phyloP scores from a whole-genome alignment of 2,888 invertebrate species.

The Cryptocephalus moraei region DNA sequence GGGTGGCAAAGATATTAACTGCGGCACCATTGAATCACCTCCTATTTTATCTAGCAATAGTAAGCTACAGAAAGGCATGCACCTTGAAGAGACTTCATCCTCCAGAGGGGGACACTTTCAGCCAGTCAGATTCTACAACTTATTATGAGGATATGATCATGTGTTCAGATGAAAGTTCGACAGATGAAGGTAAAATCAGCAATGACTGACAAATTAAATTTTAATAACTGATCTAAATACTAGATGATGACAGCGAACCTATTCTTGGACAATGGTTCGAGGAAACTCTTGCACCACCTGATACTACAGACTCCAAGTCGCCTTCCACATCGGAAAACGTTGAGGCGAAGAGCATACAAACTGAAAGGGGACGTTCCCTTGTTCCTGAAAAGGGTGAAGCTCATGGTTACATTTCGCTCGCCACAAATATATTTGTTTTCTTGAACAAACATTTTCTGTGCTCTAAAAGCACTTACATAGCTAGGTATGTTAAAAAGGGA shows the following conservation, averaged over 20 bases:
- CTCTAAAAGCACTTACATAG: conserved; percentile 57
- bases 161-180: conserved; percentile 83
- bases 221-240: conserved; percentile 2
- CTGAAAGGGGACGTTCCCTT: conserved; percentile 42
- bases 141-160: conserved; percentile 91
- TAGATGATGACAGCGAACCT: conserved; percentile 71
- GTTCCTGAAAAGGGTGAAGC: conserved; percentile 73
- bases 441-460: conserved; percentile 73
- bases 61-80: conserved; percentile 85
- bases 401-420: conserved; percentile 73
- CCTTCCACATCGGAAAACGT: conserved; percentile 43
- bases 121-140: conserved; percentile 87
- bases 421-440: conserved; percentile 78
- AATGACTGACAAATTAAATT: background rate
- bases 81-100: conserved; percentile 74
- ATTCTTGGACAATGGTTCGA: conserved; percentile 91
- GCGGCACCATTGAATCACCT: conserved; percentile 70
- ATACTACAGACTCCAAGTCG: conserved; percentile 49
- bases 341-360: conserved; percentile 40
- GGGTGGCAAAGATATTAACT: conserved; percentile 59
- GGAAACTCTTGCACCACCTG: conserved; percentile 78
- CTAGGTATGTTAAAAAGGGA: conserved; percentile 56
- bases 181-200: conserved; percentile 61
- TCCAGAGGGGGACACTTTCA: conserved; percentile 74
- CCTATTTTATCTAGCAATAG: conserved; percentile 79